These are phyloP conservation scores for Rhabditophanes sp. DNA, from an alignment of 2,888 invertebrate genomes.

Conservation along the genomic window DNA sequence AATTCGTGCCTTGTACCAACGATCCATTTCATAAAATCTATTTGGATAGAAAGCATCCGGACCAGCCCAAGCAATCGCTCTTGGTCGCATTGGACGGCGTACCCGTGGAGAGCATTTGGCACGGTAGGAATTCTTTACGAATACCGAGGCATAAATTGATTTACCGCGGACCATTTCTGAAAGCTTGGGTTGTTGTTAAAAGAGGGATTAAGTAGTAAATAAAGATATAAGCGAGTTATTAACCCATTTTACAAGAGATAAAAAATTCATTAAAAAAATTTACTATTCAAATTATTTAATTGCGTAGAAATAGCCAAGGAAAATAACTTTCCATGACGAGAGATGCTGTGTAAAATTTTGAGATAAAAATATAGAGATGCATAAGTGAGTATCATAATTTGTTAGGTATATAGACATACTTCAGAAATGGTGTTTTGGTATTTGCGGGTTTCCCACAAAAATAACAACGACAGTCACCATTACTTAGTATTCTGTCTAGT, in stretches of 20 bases:
- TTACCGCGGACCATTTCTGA: conserved; percentile 4
- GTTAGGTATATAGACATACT: too few relatives aligned
- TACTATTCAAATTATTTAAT: background rate
- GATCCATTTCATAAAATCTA: conserved; percentile 41
- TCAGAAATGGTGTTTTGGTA: too few relatives aligned
- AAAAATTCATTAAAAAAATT: background rate
- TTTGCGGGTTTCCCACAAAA: too few relatives aligned
- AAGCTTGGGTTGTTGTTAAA: too few relatives aligned
- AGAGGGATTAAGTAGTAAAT: conserved; percentile 1
- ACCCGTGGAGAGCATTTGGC: conserved; percentile 28
- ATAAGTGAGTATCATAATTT: too few relatives aligned
- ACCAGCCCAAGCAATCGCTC: conserved; percentile 41
- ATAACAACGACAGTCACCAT: too few relatives aligned
- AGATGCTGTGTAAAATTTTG: too few relatives aligned
- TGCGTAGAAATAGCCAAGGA: too few relatives aligned
- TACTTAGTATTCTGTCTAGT: too few relatives aligned
- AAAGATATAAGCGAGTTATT: conserved; percentile 4
- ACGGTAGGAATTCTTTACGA: conserved; percentile 19
- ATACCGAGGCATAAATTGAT: conserved; percentile 17
- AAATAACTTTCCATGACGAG: too few relatives aligned
- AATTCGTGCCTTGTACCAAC: conserved; percentile 44
- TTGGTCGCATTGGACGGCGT: conserved; percentile 28
- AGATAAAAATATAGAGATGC: too few relatives aligned
- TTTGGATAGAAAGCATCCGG: conserved; percentile 37
- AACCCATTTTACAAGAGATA: background rate